Evolutionary conservation across 2,888 invertebrate genomes (phyloP).

Genomic region (Pteria penguin): DNA sequence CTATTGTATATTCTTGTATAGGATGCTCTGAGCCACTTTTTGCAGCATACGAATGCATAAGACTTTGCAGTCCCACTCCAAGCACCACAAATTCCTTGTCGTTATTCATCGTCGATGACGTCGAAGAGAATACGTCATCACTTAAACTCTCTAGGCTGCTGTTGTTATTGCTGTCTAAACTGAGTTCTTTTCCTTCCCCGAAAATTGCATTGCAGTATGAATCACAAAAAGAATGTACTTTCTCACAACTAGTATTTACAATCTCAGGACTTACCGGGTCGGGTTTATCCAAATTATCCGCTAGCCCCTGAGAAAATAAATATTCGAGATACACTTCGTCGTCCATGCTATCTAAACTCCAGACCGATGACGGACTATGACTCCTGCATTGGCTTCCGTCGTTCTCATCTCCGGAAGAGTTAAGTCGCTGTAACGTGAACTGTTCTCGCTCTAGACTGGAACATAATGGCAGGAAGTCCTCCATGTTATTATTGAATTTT

Average conservation of each 20-base stretch:
- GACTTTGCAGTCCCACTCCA: conserved; percentile 77
- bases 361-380: conserved; percentile 62
- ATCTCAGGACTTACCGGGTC: conserved; percentile 51
- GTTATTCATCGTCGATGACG: conserved; percentile 14
- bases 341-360: conserved; percentile 68
- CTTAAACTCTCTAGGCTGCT: conserved; percentile 29
- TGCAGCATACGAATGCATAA: conserved; percentile 71
- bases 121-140: conserved; percentile 51
- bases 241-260: conserved; percentile 54
- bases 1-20: conserved; percentile 55
- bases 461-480: conserved; percentile 73
- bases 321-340: conserved; percentile 75
- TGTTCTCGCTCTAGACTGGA: conserved; percentile 75
- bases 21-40: conserved; percentile 46
- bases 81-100: conserved; percentile 76
- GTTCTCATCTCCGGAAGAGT: conserved; percentile 76
- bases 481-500: conserved; percentile 55
- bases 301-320: conserved; percentile 73
- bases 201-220: conserved; percentile 51
- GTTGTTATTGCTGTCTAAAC: conserved; percentile 37
- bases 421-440: conserved; percentile 75
- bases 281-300: conserved; percentile 69
- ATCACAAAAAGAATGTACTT: conserved; percentile 56
- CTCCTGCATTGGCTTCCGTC: conserved; percentile 62
- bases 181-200: conserved; percentile 44